Conservation (phyloP, 2,797 vertebrate genomes). For the Aeoliscus strigatus region DNA sequence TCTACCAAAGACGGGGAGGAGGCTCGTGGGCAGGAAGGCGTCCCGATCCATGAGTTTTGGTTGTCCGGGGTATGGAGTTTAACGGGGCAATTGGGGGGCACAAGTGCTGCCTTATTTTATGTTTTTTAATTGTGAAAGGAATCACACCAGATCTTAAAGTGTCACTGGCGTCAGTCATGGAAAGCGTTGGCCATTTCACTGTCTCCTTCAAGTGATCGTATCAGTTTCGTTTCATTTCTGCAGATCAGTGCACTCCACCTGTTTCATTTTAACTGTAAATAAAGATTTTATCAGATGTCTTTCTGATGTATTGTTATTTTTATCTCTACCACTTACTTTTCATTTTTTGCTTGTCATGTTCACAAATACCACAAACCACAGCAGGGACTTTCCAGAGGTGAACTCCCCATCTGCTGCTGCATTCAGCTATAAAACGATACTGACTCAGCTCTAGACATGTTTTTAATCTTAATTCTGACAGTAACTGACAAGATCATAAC, state of each 20-base stretch:
- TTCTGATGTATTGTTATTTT: too few relatives aligned
- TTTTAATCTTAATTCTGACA: too few relatives aligned
- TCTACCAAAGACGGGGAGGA: slow-evolving; percentile 57
- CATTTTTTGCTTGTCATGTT: too few relatives aligned
- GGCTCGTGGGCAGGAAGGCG: slow-evolving; percentile 78
- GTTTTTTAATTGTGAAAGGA: not conserved
- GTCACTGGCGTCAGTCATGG: too few relatives aligned
- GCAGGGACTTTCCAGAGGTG: slow-evolving; percentile 43
- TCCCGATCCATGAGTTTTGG: slow-evolving; percentile 84
- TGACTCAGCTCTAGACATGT: too few relatives aligned
- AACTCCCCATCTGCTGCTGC: slow-evolving; percentile 17
- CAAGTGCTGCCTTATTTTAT: not conserved
- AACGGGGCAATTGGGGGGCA: not conserved
- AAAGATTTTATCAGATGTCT: slow-evolving; percentile 66
- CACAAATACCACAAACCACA: not conserved
- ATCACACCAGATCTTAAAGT: too few relatives aligned
- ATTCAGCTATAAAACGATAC: too few relatives aligned
- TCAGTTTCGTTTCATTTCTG: not conserved
- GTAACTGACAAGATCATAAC: too few relatives aligned
- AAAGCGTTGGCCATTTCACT: too few relatives aligned
- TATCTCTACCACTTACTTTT: fast-evolving
- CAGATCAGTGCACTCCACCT: slow-evolving; percentile 2
- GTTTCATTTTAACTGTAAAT: slow-evolving; percentile 71
- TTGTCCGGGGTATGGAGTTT: slow-evolving; percentile 57
- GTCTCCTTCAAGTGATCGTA: not conserved